Base-by-base conservation (phyloP, 2,113 vertebrate species). In the Rhinolophus ferrumequinum region DNA sequence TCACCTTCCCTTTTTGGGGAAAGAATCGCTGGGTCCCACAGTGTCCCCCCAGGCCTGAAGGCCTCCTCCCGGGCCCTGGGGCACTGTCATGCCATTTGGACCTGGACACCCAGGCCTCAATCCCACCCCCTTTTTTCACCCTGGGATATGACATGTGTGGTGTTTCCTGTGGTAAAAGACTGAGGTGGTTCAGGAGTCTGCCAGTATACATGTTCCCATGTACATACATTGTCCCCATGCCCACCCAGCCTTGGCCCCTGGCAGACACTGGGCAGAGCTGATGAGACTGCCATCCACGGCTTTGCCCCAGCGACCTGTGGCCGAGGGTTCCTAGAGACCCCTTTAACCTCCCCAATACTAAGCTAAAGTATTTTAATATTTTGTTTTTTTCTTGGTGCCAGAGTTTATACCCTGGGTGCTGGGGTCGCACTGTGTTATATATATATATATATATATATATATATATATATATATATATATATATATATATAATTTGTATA, bases 301-400 rank as follows among this genome's bases (percentile, higher is more conserved):
- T 76, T 28, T 82, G 79, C 33, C 50, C 62, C 35, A 18, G 75
- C 16, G 21, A 30, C 86, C 97, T 87, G 89, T 86, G 81, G 97
- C 77, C 0, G 84, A 96, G 97, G 96, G 82, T 96, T 87, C 88
- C 98, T 62, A 83, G 97, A 98, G 97, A 97, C 96, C 97, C 98
- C 97, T 60, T 52, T 95, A 98, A 98, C 97, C 95, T 98, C 98
- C 98, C 97, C 96, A 97, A 97, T 98, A 99, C 97, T 97, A 98
- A 98, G 77, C 28, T 0, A 97, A 98, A 99, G 98, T 98, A 98
- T 98, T 99, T 98, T 98, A 98, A 98, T 99, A 98, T 98, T 82
- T 96, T 90, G 26, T 96, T 95, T 0, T 5, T 98, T 97, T 94
- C 98, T 98, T 89, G 95, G 98, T 98, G 98, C 98, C 98, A 98